Evolutionary conservation across 1,140 invertebrate genomes (phyloP).

Genomic region (Theocolax elegans): DNA sequence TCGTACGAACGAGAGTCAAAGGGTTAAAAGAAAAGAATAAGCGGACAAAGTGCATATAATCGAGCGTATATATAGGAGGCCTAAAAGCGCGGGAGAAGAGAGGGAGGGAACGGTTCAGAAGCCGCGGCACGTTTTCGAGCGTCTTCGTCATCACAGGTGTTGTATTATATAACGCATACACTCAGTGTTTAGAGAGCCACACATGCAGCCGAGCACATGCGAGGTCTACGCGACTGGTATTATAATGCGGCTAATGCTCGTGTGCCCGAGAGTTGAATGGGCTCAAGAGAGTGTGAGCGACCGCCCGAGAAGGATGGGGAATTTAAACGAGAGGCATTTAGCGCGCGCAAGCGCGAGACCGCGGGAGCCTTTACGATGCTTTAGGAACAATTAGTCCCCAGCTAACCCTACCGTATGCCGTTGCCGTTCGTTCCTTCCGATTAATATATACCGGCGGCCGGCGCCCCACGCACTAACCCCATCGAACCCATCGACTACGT

Average conservation of each 20-base stretch:
- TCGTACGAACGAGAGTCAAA: neutral
- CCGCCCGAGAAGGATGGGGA: neutral
- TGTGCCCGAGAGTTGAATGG: conserved; percentile 5
- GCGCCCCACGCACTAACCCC: too few relatives aligned
- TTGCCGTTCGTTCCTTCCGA: too few relatives aligned
- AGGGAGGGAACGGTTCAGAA: conserved; percentile 1
- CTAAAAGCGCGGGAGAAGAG: neutral
- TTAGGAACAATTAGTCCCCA: conserved; percentile 20
- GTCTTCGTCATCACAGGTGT: conserved; percentile 27
- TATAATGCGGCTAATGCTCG: conserved; percentile 13
- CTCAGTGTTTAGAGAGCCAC: too few relatives aligned
- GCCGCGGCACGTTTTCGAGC: conserved; percentile 19
- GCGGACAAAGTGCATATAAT: too few relatives aligned
- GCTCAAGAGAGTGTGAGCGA: conserved; percentile 25
- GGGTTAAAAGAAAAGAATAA: neutral
- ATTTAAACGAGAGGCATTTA: conserved; percentile 14
- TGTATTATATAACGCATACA: conserved; percentile 16
- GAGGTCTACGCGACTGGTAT: conserved; percentile 12
- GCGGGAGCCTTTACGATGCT: too few relatives aligned
- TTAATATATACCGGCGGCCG: too few relatives aligned
- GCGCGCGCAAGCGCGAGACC: neutral
- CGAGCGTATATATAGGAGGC: neutral
- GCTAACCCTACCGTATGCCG: neutral
- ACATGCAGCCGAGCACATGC: neutral
- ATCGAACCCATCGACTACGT: too few relatives aligned